Evolutionary conservation across 2,797 vertebrate genomes (phyloP).

Genomic region (Sebastes steindachneri): DNA sequence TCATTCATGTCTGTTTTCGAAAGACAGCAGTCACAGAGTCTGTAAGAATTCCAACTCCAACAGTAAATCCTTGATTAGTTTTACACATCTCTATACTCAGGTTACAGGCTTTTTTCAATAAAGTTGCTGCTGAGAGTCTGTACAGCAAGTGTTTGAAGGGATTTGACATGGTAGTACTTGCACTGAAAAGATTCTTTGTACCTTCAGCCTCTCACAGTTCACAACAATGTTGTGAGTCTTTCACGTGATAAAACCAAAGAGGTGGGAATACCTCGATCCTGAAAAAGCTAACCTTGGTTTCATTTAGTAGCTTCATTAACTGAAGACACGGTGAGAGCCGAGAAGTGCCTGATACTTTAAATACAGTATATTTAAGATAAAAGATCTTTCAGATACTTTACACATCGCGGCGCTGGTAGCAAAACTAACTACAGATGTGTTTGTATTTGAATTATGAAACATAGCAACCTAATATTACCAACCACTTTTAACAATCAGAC

Average conservation of each 20-base stretch:
- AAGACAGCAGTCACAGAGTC: neutral
- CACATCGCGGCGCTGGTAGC: neutral
- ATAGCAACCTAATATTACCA: neutral
- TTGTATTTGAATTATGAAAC: neutral
- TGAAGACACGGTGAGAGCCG: neutral
- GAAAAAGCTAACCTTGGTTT: neutral
- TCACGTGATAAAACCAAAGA: conserved; percentile 8
- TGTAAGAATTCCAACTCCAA: neutral
- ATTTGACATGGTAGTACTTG: conserved; percentile 8
- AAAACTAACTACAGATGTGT: neutral
- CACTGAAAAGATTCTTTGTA: conserved; percentile 38
- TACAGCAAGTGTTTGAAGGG: conserved; percentile 2
- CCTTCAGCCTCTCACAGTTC: conserved; percentile 8
- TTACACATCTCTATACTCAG: neutral
- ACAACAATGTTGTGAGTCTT: conserved; percentile 1
- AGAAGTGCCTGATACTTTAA: neutral
- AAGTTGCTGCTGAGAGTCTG: neutral
- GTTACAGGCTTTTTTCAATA: neutral
- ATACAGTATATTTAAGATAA: neutral
- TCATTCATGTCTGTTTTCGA: neutral
- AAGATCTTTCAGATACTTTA: neutral
- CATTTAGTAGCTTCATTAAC: neutral
- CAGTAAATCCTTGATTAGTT: neutral
- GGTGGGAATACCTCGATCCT: neutral
- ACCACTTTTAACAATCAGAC: neutral